Evolutionary conservation across 2,797 vertebrate species (phyloP), one percentile per base, ranked within the genome.

Genomic region (Paguma larvata): DNA sequence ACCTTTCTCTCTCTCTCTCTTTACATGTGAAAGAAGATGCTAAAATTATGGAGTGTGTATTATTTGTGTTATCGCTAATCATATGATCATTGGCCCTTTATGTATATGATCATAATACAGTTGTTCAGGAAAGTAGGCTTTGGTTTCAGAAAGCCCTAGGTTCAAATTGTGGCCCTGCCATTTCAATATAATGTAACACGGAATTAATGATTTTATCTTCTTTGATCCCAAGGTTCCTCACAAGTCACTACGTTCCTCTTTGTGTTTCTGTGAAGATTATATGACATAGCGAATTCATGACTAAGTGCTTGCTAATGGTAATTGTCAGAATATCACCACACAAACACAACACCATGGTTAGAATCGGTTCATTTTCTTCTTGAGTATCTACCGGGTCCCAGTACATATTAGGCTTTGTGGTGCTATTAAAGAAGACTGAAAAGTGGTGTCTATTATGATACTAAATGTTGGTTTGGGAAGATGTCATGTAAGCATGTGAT

Each of bases 221-320:
- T 88, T 11, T 88, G 30, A 91, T 25, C 0, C 70, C n/a, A 46
- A 84, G 7, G 5, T 77, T 92, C 7, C 21, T 63, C 15, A 41
- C 53, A 23, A 72, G 19, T 72, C n/a, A 95, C 79, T 4, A 77
- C 72, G 53, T 51, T 73, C 65, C n/a, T 62, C 86, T 88, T 70
- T 5, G 23, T 68, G 4, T 62, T 91, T 96, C 19, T 89, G 62
- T 89, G 30, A 94, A 59, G 62, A 75, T 48, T 78, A 85, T 93
- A 56, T 82, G 32, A 93, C 16, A 62, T 11, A 51, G 27, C 27
- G 63, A 93, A 73, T 1, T 63, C 67, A 59, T 2, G 6, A 21
- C 21, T 63, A 41, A 53, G 14, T 48, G 16, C 4, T 67, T 75
- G 21, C 41, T 83, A 78, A 11, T 12, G n/a, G 18, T 48, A 78